Evolutionary conservation across 2,888 invertebrate species (phyloP).

Genomic region (Dryocosmus kuriphilus): DNA sequence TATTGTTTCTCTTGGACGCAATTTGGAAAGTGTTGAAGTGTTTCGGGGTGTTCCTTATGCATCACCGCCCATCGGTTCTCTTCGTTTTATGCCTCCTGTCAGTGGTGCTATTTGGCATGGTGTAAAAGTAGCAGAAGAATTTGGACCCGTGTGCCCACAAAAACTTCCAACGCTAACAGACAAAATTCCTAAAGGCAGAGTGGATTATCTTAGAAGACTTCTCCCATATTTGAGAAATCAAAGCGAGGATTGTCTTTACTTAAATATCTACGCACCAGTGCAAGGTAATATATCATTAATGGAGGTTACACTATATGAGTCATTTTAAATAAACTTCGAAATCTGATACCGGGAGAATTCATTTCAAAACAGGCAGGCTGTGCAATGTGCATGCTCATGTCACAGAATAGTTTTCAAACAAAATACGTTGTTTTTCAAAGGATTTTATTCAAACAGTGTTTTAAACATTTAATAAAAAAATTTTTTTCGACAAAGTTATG

Average conservation of each 20-base stretch:
- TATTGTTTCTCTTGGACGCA: conserved; percentile 89
- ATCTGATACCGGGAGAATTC: too few relatives aligned
- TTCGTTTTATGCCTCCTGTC: conserved; percentile 98
- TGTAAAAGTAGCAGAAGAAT: conserved; percentile 91
- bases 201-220: conserved; percentile 92
- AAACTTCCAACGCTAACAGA: conserved; percentile 91
- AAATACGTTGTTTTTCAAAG: too few relatives aligned
- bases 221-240: conserved; percentile 93
- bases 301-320: not conserved
- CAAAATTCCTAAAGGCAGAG: conserved; percentile 92
- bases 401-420: too few relatives aligned
- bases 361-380: too few relatives aligned
- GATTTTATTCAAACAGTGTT: too few relatives aligned
- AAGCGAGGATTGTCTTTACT: conserved; percentile 97
- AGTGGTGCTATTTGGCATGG: conserved; percentile 95
- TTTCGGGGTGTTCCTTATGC: conserved; percentile 97
- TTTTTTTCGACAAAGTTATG: too few relatives aligned
- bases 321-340: too few relatives aligned
- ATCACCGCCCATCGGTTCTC: conserved; percentile 91
- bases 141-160: conserved; percentile 96
- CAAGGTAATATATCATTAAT: conserved; percentile 86
- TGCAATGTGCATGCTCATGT: too few relatives aligned
- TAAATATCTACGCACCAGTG: conserved; percentile 97
- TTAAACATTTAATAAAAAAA: too few relatives aligned
- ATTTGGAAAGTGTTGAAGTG: conserved; percentile 92